Base-by-base conservation (phyloP, 1,140 invertebrate genomes). In the Dinothrombium tinctorium region DNA sequence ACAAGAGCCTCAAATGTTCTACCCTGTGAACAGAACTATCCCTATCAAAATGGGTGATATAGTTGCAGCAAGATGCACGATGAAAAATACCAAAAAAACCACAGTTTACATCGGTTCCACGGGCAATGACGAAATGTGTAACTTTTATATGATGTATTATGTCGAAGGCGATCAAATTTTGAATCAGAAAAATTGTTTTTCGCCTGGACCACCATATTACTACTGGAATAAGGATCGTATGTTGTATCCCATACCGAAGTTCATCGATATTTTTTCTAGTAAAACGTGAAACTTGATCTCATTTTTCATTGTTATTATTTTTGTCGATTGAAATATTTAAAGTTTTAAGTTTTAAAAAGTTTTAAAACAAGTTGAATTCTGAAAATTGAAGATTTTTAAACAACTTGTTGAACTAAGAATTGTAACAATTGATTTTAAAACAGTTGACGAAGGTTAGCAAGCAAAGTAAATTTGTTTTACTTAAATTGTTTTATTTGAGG, bases 131-230 rank as follows among this genome's bases (percentile, higher is more conserved):
- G 92, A 98, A 63, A 98, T 98, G 92, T 98, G 92, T 64, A 98
- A 98, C 60, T 95, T 98, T 59, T 98, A 98, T 60, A 59, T 98
- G 15, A 94, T 98, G 86, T 96, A 94, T 60, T 98, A 84, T 61
- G 80, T 87, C 1, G 69, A 84, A 21, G 66, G 73, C n/a, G 69
- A 66, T n/a, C 65, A 71, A 26, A 75, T 79, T 0, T 59, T 90
- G 1, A 53, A 72, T 0, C 69, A 69, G 54, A 82, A 86, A 56
- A 81, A 80, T 53, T 94, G 86, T 55, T 87, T 83, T 54, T 73
- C 72, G 24, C 52, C 53, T 33, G 83, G 82, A 14, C 76, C 84
- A 12, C 83, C 83, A 0, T 56, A 57, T 44, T 89, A 79, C 53
- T 73, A 72, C 51, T 92, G 83, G 83, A 56, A 57, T 19, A 52